phyloP scores from a whole-genome alignment of 2,113 vertebrate species.

The Grantiella picta region DNA sequence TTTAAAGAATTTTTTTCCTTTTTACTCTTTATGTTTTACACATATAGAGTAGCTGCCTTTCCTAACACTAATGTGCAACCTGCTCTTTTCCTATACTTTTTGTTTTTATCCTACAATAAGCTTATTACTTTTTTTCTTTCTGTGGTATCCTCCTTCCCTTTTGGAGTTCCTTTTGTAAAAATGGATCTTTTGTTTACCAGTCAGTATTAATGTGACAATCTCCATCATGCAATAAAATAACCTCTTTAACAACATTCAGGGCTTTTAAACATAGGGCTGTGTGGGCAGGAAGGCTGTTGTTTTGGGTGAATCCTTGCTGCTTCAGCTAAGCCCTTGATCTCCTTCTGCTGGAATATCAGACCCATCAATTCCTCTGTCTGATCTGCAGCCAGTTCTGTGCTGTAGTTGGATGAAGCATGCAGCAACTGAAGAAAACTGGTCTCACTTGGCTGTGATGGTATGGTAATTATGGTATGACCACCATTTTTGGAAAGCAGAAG shows the following conservation, averaged over 20 bases:
- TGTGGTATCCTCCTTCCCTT: neutral
- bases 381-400: neutral
- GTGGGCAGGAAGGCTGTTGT: neutral
- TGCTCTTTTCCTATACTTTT: neutral
- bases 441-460: neutral
- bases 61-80: neutral
- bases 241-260: neutral
- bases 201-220: neutral
- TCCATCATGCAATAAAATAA: neutral
- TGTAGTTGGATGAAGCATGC: neutral
- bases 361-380: no score
- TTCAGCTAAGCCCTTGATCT: neutral
- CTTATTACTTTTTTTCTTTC: neutral
- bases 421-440: neutral
- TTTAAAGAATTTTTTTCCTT: neutral
- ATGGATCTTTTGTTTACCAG: neutral
- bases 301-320: neutral
- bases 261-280: neutral
- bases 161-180: neutral
- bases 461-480: no score
- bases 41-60: neutral
- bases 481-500: neutral
- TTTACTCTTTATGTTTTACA: neutral
- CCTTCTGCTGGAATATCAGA: neutral
- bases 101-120: neutral